These are phyloP conservation scores for Helleia helle DNA, from an alignment of 2,888 invertebrate species.

Conservation along the genomic window DNA sequence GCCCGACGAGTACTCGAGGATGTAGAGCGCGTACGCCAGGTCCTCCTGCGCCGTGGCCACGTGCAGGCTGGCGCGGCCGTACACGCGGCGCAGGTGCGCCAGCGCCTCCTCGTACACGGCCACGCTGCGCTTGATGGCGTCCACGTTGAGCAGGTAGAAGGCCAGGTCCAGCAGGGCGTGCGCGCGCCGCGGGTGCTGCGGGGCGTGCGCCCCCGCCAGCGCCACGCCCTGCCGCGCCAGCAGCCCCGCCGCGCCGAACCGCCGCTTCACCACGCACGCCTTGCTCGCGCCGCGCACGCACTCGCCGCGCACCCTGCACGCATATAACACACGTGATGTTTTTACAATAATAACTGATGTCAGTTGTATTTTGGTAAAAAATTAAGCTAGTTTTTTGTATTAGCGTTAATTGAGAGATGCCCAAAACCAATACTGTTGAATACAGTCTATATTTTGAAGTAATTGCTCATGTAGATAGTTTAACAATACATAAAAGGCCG, in stretches of 20 bases:
- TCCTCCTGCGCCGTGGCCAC: conserved; percentile 94
- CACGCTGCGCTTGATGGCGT: conserved; percentile 89
- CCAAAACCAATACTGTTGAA: too few relatives aligned
- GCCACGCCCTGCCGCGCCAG: conserved; percentile 88
- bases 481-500: too few relatives aligned
- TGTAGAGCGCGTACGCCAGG: conserved; percentile 93
- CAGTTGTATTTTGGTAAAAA: too few relatives aligned
- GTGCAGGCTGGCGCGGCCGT: conserved; percentile 88
- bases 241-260: conserved; percentile 86
- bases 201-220: conserved; percentile 77
- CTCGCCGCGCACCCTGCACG: conserved; percentile 2
- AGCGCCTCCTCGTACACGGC: conserved; percentile 87
- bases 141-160: conserved; percentile 91
- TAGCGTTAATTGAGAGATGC: too few relatives aligned
- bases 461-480: too few relatives aligned
- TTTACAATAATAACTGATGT: too few relatives aligned
- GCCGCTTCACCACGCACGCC: conserved; percentile 87
- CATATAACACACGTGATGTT: too few relatives aligned
- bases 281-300: conserved; percentile 6
- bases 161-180: conserved; percentile 92
- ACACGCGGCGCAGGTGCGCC: conserved; percentile 81
- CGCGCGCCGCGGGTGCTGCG: conserved; percentile 86
- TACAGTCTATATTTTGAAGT: too few relatives aligned
- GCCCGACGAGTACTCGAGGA: conserved; percentile 92
- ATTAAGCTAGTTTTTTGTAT: too few relatives aligned